Conservation (phyloP, 2,113 vertebrate species). For the Plestiodon gilberti region DNA sequence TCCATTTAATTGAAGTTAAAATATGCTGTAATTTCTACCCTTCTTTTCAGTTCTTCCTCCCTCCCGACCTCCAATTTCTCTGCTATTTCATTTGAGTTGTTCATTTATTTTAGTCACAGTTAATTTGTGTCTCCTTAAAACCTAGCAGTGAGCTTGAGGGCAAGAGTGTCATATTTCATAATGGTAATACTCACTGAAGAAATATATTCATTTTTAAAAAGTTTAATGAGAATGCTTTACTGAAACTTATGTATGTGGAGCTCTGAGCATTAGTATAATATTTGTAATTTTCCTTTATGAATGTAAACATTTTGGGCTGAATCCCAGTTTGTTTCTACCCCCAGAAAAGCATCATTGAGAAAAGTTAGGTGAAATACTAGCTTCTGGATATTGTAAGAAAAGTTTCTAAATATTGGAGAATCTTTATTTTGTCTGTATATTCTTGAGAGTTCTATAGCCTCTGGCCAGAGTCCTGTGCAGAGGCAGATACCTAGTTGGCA, state of each 20-base stretch:
- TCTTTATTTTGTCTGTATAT: background rate
- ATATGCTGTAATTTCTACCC: background rate
- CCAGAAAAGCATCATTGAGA: background rate
- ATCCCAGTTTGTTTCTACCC: background rate
- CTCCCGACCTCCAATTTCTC: background rate
- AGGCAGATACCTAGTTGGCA: background rate
- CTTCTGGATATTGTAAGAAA: background rate
- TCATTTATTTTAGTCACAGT: background rate
- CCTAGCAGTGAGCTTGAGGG: slow-evolving; percentile 19
- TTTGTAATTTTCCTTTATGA: background rate
- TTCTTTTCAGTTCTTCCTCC: background rate
- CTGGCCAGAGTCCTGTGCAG: background rate
- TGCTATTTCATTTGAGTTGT: background rate
- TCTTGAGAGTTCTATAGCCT: background rate
- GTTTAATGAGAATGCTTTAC: background rate
- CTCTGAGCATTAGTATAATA: background rate
- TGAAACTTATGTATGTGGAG: background rate
- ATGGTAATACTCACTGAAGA: slow-evolving; percentile 16
- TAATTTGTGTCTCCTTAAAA: slow-evolving; percentile 18
- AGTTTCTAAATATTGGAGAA: background rate
- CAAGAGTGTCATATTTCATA: slow-evolving; percentile 20
- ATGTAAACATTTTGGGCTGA: background rate
- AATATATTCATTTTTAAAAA: background rate
- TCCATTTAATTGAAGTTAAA: slow-evolving; percentile 26
- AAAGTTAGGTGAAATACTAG: background rate